A percentile compares a stretch with the other conserved stretches of the same genome.
Evolutionary conservation across 1,140 invertebrate genomes (phyloP).

Genomic region (Cyclina sinensis): DNA sequence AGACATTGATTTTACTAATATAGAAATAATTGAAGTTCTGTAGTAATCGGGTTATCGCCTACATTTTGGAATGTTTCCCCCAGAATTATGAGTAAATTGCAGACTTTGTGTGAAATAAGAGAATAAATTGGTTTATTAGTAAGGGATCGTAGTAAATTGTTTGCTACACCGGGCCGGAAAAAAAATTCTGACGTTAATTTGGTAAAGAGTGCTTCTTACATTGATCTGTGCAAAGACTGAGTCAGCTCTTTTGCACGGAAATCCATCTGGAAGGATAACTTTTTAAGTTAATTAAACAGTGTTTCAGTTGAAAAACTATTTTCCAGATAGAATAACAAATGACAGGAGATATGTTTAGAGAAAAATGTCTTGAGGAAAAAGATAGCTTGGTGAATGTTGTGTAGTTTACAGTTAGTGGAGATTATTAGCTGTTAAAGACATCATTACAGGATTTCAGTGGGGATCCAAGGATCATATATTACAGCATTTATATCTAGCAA

Average conservation of each 20-base stretch:
- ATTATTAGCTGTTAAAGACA: no score
- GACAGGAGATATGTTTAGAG: no score
- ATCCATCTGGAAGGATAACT: no score
- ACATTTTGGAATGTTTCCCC: not conserved
- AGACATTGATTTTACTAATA: slow-evolving; percentile 4
- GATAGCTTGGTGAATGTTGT: no score
- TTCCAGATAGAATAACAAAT: no score
- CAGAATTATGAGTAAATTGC: slow-evolving; percentile 8
- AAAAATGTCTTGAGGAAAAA: no score
- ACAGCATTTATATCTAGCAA: slow-evolving; percentile 1
- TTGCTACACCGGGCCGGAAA: not conserved
- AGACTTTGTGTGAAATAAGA: not conserved
- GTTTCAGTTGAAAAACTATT: no score
- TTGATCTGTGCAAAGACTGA: not conserved
- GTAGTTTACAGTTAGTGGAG: no score
- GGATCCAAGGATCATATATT: not conserved
- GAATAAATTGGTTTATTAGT: slow-evolving; percentile 28
- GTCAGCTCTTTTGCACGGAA: no score
- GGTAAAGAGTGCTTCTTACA: not conserved
- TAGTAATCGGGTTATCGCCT: not conserved
- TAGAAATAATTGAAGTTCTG: not conserved
- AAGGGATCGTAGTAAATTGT: not conserved
- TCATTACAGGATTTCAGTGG: no score
- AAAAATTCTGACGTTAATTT: not conserved
- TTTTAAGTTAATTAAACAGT: no score